Conservation (phyloP, 2,797 vertebrate genomes). For the Erethizon dorsatum region DNA sequence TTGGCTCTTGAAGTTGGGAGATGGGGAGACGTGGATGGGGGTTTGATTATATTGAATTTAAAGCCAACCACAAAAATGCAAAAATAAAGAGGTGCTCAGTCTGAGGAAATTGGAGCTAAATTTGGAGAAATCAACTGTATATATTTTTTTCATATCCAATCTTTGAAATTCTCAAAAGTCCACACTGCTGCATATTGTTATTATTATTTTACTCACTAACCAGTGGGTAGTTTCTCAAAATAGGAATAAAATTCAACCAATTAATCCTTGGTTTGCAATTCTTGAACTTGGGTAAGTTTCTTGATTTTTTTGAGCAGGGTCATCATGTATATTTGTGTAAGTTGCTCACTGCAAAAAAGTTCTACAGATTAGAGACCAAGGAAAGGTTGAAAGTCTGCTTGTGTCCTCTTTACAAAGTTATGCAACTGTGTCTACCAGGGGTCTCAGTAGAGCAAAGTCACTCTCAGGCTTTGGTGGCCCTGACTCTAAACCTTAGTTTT, state of each 20-base stretch:
- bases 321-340: background rate
- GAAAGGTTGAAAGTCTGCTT: background rate
- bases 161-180: slow-evolving; percentile 27
- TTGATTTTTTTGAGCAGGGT: slow-evolving; percentile 40
- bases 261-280: background rate
- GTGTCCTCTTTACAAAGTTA: background rate
- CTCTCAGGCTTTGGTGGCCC: background rate
- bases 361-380: background rate
- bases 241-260: slow-evolving; percentile 11
- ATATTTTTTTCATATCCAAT: background rate
- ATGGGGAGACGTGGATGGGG: background rate
- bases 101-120: background rate
- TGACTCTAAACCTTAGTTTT: background rate
- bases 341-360: background rate
- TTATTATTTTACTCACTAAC: slow-evolving; percentile 17
- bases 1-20: background rate
- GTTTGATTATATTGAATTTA: slow-evolving; percentile 46
- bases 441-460: background rate
- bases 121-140: background rate
- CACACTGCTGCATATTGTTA: background rate
- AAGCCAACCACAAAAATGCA: slow-evolving; percentile 3
- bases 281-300: background rate
- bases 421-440: background rate
- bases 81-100: background rate
- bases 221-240: background rate